Evolutionary conservation across 2,888 invertebrate species (phyloP), one percentile per base, ranked within the genome.

Genomic region (Aphidoletes aphidimyza): DNA sequence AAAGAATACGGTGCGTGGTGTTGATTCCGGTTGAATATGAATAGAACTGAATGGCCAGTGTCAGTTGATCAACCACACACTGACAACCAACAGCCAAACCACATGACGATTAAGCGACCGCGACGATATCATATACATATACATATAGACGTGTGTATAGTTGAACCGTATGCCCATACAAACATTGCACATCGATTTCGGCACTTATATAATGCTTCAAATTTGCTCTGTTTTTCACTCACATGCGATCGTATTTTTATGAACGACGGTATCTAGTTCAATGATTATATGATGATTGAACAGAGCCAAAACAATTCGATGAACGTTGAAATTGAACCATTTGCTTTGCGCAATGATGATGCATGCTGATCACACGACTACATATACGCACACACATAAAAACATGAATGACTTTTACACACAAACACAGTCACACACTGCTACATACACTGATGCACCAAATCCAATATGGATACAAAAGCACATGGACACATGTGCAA

Each of bases 101-200:
- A 69, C 26, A 69, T 69, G 69, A 69, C 69, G 14, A 69, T 69
- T 69, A 42, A 30, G 30, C 69, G 11, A 30, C 69, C 30, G 54
- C n/a, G n/a, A n/a, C n/a, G n/a, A n/a, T n/a, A n/a, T 54, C 54
- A 54, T 54, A 54, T 22, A 47, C 19, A 2, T 19, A 47, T 54
- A 54, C 22, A n/a, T 22, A 22, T 54, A 9, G n/a, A 14, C 22
- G 22, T 22, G 22, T 22, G 22, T 54, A 22, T 54, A 22, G n/a
- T n/a, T n/a, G 22, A 54, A 54, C 47, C 2, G 47, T 47, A 2
- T 5, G 2, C 19, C 54, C 3, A n/a, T 54, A 54, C 54, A 30
- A 30, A 34, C 34, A 30, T 2, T 69, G 69, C 30, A 34, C 30
- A 30, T 69, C 22, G 3, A 26, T 47, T 54, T 54, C 54, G 54